phyloP scores from a whole-genome alignment of 2,888 invertebrate genomes.

The Coecobrya sp. region DNA sequence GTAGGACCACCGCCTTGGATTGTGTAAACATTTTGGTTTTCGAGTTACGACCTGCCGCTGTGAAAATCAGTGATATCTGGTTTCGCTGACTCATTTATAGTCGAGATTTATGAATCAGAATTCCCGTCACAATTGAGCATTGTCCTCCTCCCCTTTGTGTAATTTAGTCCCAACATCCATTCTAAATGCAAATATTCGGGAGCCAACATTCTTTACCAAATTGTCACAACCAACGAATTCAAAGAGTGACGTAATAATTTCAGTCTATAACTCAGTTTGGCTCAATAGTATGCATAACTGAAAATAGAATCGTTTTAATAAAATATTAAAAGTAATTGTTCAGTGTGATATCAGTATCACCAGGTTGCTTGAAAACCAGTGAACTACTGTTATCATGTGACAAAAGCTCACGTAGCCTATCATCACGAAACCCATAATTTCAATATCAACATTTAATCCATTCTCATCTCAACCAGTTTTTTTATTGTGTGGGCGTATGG shows the following conservation, averaged over 20 bases:
- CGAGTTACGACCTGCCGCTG: not conserved
- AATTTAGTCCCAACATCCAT: not conserved
- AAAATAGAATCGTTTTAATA: not conserved
- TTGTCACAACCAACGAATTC: not conserved
- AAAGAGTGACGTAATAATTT: not conserved
- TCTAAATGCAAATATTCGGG: not conserved
- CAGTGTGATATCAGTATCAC: not conserved
- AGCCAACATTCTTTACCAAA: not conserved
- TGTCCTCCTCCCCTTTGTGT: not conserved
- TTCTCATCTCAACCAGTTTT: not conserved
- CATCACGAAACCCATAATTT: not conserved
- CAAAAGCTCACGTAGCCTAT: not conserved
- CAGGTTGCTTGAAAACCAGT: not conserved
- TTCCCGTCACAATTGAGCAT: not conserved
- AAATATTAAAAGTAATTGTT: not conserved
- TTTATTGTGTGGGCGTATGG: constrained; percentile 10
- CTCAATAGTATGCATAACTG: not conserved
- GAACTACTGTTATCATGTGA: not conserved
- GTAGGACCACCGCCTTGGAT: not conserved
- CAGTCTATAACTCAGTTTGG: not conserved
- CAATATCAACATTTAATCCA: not conserved
- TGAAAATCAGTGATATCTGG: not conserved
- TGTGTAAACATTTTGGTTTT: not conserved
- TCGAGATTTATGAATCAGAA: not conserved
- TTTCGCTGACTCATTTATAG: constrained; percentile 6